Base-by-base conservation (phyloP, 37 sponge, comb jelly and placozoan species). In the Halisarca cf. caerulea region DNA sequence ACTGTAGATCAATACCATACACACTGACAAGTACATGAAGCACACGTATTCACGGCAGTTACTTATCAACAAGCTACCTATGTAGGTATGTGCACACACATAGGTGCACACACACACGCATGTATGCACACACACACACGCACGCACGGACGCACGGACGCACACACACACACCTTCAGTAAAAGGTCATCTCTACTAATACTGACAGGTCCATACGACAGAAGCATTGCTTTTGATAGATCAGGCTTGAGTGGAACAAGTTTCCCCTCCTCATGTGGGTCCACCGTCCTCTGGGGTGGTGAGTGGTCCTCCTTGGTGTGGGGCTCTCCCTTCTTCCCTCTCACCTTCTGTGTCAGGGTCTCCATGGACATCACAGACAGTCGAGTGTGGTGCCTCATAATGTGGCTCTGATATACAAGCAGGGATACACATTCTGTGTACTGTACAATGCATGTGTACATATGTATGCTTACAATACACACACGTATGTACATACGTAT, bases 131-230 rank as follows among this genome's bases (percentile, higher is more conserved):
- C 11, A 47, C 51, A 47, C 51, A 47, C 51, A 47, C 9, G 11
- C 51, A 47, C 51, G 11, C 6, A 47, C 51, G 11, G 9, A 47
- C 51, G 51, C 11, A 47, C 51, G 51, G 6, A 35, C 33, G 34
- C 2, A 25, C 38, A 80, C 5, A 71, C 7, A 37, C 39, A 71
- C 58, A 80, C 81, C 81, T 93, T 93, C 45, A 55, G 3, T 42
- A 58, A 30, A 17, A 93, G 66, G 59, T 93, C 93, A 58, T 93
- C 93, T 32, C 79, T 70, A 27, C 90, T 93, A 20, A 93, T 75
- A 43, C 44, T 80, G 9, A 73, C 68, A 45, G 58, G 68, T 17
- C 47, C 32, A 2, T n/a, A 62, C 37, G 59, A 3, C 11, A 0
- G n/a, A 0, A 84, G 54, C 3, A 43, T 18, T 83, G 75, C 47